phyloP scores from a whole-genome alignment of 2,113 vertebrate species.

The Collichthys lucidus region DNA sequence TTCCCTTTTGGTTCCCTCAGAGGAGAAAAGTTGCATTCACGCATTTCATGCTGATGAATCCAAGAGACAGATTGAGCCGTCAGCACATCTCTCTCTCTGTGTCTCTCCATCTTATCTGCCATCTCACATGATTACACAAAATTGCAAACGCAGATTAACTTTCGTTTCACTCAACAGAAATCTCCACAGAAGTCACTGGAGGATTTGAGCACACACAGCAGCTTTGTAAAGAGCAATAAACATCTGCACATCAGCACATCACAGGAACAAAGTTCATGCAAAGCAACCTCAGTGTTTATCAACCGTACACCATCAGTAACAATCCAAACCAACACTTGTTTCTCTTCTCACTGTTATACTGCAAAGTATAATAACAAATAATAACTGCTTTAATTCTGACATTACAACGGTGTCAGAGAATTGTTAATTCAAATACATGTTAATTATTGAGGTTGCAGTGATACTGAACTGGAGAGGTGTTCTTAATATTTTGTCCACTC shows the following conservation, averaged over 20 bases:
- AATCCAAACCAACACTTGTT: neutral
- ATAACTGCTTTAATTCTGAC: no score
- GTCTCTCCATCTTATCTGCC: neutral
- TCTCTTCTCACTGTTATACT: neutral
- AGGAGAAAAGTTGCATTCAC: slow-evolving; percentile 7
- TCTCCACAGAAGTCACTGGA: neutral
- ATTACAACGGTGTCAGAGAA: no score
- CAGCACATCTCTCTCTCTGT: neutral
- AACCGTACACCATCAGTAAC: neutral
- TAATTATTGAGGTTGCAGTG: no score
- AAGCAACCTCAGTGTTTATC: neutral
- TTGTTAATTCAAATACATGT: no score
- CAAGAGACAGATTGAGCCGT: slow-evolving; percentile 1
- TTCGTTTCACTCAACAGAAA: no score
- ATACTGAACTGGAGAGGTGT: no score
- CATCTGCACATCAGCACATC: no score
- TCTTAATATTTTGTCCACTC: no score
- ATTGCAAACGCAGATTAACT: neutral
- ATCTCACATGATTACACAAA: neutral
- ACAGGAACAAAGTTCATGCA: neutral
- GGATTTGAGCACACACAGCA: neutral
- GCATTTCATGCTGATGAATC: slow-evolving; percentile 19
- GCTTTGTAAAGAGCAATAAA: no score
- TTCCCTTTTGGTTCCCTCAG: neutral
- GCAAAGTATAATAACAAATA: no score